Evolutionary conservation across 2,113 vertebrate genomes (phyloP).

Genomic region (Nansenia antarctica): DNA sequence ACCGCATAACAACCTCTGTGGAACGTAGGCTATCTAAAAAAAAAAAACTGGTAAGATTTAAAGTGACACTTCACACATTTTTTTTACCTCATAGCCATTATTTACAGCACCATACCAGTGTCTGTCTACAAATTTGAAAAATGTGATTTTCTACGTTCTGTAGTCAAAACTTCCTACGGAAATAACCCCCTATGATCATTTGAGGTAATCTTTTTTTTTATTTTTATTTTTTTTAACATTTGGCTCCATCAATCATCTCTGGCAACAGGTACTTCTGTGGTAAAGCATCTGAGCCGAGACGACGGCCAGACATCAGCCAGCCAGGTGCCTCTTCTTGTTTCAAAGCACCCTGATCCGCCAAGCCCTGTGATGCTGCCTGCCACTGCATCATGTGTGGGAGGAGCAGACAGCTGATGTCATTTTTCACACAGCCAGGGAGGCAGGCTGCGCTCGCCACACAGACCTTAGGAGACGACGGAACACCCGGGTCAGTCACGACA

Average conservation of each 20-base stretch:
- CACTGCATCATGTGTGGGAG: constrained; percentile 66
- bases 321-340: constrained; percentile 66
- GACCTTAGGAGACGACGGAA: constrained; percentile 63
- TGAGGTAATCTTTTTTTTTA: too few relatives aligned
- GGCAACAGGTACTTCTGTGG: constrained; percentile 45
- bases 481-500: constrained; percentile 64
- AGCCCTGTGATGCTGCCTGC: constrained; percentile 52
- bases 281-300: constrained; percentile 59
- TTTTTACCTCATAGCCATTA: too few relatives aligned
- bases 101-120: too few relatives aligned
- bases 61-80: too few relatives aligned
- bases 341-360: constrained; percentile 26
- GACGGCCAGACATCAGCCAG: constrained; percentile 54
- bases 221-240: too few relatives aligned
- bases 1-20: too few relatives aligned
- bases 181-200: too few relatives aligned
- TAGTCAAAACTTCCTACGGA: too few relatives aligned
- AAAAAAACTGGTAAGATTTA: too few relatives aligned
- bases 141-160: too few relatives aligned
- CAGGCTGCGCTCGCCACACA: constrained; percentile 64
- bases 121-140: too few relatives aligned
- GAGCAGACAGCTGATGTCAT: constrained; percentile 69
- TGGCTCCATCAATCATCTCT: constrained; percentile 49
- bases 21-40: too few relatives aligned
- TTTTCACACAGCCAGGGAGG: constrained; percentile 68